Evolutionary conservation across 2,888 invertebrate species (phyloP).

Genomic region (Thera britannica): DNA sequence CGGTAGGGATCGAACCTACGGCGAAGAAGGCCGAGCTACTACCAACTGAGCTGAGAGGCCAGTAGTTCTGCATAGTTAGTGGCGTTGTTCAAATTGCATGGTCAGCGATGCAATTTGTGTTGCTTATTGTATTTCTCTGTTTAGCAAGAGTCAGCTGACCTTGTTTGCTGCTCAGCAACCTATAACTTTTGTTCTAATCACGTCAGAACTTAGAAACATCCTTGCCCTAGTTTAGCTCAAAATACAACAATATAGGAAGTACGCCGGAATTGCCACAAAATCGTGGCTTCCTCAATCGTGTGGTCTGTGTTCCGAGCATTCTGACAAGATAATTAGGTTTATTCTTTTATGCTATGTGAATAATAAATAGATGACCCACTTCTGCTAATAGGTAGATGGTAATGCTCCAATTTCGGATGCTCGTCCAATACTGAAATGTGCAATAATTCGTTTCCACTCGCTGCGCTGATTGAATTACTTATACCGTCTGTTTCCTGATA

Average conservation of each 20-base stretch:
- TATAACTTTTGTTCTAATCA: constrained; percentile 26
- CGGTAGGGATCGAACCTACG: no score
- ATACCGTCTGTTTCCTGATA: not conserved
- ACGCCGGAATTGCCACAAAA: constrained; percentile 28
- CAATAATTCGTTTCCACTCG: constrained; percentile 9
- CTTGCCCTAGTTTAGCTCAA: constrained; percentile 39
- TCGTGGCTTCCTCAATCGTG: constrained; percentile 33
- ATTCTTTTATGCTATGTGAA: constrained; percentile 30
- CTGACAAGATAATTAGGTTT: constrained; percentile 28
- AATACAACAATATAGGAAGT: constrained; percentile 27
- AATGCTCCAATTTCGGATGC: constrained; percentile 24
- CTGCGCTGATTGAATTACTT: not conserved
- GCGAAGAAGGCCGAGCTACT: no score
- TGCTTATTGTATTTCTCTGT: not conserved
- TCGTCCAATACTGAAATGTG: constrained; percentile 8
- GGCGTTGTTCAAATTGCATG: not conserved
- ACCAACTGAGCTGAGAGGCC: no score
- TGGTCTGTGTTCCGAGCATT: constrained; percentile 19
- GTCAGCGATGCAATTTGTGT: constrained; percentile 1
- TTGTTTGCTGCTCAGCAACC: constrained; percentile 11
- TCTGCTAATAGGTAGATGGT: constrained; percentile 27
- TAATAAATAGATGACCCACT: constrained; percentile 39
- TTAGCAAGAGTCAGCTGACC: constrained; percentile 14
- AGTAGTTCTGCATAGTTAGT: not conserved
- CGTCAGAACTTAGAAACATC: constrained; percentile 23